phyloP scores from a whole-genome alignment of 2,113 vertebrate genomes.

The Centropus bengalensis region DNA sequence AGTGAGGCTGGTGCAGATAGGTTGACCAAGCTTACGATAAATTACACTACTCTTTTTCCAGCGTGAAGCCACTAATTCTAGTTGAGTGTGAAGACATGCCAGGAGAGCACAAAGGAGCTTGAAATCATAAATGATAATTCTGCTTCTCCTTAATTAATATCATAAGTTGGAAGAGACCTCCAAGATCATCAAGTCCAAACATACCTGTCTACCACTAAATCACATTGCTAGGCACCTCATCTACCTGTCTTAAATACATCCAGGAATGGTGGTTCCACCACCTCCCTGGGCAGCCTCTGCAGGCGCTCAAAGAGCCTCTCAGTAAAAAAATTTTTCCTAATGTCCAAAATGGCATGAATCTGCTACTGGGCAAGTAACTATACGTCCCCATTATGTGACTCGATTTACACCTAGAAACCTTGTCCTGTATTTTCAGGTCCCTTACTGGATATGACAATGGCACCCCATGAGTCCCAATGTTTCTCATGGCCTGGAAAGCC shows the following conservation, averaged over 20 bases:
- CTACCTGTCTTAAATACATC: too few species aligned
- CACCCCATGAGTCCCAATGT: neutral
- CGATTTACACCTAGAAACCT: neutral
- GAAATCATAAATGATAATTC: neutral
- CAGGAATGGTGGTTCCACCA: too few species aligned
- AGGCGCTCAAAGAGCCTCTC: too few species aligned
- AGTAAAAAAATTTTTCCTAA: too few species aligned
- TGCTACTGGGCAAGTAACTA: neutral
- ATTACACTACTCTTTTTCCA: neutral
- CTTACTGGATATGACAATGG: neutral
- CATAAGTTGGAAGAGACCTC: too few species aligned
- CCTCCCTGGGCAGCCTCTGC: too few species aligned
- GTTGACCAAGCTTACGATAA: neutral
- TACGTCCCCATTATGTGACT: neutral
- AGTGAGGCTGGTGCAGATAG: neutral
- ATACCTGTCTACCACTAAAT: too few species aligned
- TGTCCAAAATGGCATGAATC: neutral
- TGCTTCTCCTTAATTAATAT: neutral
- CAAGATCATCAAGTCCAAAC: too few species aligned
- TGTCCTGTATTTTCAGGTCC: neutral
- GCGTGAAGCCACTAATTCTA: neutral
- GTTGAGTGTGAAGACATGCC: neutral
- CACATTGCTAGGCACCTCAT: too few species aligned
- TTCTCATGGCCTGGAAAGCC: neutral
- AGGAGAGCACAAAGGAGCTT: neutral